These are phyloP conservation scores for Ernsta delagoae DNA, from an alignment of 2,888 invertebrate species.

Conservation along the genomic window DNA sequence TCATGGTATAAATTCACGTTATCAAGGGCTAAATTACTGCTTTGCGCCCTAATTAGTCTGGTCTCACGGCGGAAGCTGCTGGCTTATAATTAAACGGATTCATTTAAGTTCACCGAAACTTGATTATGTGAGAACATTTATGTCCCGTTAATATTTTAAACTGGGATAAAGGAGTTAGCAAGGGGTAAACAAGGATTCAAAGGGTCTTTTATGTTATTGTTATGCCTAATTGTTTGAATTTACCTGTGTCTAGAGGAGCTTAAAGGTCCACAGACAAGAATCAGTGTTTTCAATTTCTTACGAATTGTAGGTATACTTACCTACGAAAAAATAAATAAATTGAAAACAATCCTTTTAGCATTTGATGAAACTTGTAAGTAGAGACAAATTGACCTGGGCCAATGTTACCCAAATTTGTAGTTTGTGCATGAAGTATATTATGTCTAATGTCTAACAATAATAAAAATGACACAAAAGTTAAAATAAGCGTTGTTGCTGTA, in stretches of 20 bases:
- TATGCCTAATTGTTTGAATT: conserved; percentile 10
- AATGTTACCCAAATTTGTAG: too few species aligned
- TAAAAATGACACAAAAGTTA: too few species aligned
- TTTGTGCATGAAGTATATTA: too few species aligned
- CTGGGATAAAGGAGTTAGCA: conserved; percentile 19
- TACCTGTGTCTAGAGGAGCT: neutral
- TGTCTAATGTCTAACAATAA: too few species aligned
- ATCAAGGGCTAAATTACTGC: conserved; percentile 48
- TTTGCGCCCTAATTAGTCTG: conserved; percentile 58
- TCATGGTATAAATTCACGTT: conserved; percentile 38
- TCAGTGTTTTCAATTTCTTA: too few species aligned
- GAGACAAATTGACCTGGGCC: too few species aligned
- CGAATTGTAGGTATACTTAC: too few species aligned
- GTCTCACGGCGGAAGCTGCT: conserved; percentile 54
- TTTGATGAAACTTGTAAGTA: too few species aligned
- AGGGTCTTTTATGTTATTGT: conserved; percentile 11
- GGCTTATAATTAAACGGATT: conserved; percentile 66
- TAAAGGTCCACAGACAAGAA: too few species aligned
- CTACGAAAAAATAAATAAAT: too few species aligned
- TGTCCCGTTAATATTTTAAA: conserved; percentile 30
- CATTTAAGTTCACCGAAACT: conserved; percentile 60
- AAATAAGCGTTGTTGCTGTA: too few species aligned
- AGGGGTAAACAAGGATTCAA: conserved; percentile 12
- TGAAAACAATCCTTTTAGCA: too few species aligned
- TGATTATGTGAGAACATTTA: conserved; percentile 48